Evolutionary conservation across 2,113 vertebrate genomes (phyloP).

Genomic region (Periophthalmodon schlosseri): DNA sequence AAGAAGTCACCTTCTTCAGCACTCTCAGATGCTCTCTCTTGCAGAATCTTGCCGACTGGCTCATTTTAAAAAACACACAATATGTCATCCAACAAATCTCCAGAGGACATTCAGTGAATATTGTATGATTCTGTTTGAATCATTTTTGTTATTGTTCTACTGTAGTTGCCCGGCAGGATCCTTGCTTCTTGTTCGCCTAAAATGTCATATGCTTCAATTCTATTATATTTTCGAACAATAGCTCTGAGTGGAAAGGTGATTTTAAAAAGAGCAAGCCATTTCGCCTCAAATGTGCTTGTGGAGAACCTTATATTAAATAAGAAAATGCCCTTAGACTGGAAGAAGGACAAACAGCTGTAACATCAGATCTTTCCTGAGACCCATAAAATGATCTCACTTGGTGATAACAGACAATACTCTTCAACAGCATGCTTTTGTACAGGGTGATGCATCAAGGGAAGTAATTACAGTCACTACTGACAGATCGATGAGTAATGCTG

Average conservation of each 20-base stretch:
- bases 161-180: conserved; percentile 32
- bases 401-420: conserved; percentile 55
- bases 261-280: conserved; percentile 20
- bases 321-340: conserved; percentile 15
- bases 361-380: conserved; percentile 26
- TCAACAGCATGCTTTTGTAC: conserved; percentile 53
- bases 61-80: conserved; percentile 57
- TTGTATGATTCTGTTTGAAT: conserved; percentile 47
- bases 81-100: conserved; percentile 53
- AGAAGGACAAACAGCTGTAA: conserved; percentile 22
- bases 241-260: conserved; percentile 14
- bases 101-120: conserved; percentile 40
- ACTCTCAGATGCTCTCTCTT: conserved; percentile 50
- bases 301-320: conserved; percentile 11
- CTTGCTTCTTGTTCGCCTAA: conserved; percentile 28
- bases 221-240: conserved; percentile 17
- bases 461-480: conserved; percentile 66
- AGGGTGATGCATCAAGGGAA: conserved; percentile 62
- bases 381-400: conserved; percentile 62
- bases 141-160: conserved; percentile 48
- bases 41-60: conserved; percentile 45
- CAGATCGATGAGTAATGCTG: conserved; percentile 67
- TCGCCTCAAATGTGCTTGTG: conserved; percentile 24
- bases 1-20: conserved; percentile 60
- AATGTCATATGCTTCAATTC: conserved; percentile 8